Base-by-base conservation (phyloP, 2,113 vertebrate species). In the Chamaea fasciata region DNA sequence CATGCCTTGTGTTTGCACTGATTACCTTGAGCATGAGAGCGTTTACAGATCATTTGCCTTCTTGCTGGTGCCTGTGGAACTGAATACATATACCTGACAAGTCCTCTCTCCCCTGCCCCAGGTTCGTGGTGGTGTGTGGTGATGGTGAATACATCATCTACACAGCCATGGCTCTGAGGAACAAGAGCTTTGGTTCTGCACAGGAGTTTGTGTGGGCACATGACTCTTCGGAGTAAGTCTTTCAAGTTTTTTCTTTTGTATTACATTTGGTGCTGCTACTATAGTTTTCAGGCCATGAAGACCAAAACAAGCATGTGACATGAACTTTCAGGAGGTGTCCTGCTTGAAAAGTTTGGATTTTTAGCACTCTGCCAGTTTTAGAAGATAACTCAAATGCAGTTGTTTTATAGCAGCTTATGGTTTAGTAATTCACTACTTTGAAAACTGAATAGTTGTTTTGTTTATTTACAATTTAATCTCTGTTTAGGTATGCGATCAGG, bases 121-220 rank as follows among this genome's bases (percentile, higher is more conserved):
- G 98, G 97, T 99, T 99, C 90, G 99, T 99, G 21, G 99, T 99
- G 60, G 99, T 99, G 35, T 99, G 99, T 67, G 99, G 99, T 56
- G 99, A 99, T 82, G 99, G 99, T 28, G 99, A 99, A 95, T 99
- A 99, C 80, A 99, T 99, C 93, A 99, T 99, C 97, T 99, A 99
- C 86, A 99, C 99, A 11, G 99, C 99, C 20, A 99, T 99, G 99
- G 99, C 99, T 46, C 95, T 99, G 97, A 98, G 99, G 93, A 99
- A 99, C 97, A 99, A 99, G 97, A 99, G 99, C 92, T 99, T 99
- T 52, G 99, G 99, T 28, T 99, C 99, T 57, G 99, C 99, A 3
- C 99, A 99, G 97, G 99, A 99, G 97, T 99, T 99, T 70, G 99
- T 98, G 4, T 99, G 99, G 99, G 99, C 99, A 33, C 99, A 99